A percentile compares a stretch with the other conserved stretches of the same genome.
These are phyloP conservation scores for Microcebus lehilahytsara DNA, from an alignment of 2,113 vertebrate genomes.

Conservation along the genomic window DNA sequence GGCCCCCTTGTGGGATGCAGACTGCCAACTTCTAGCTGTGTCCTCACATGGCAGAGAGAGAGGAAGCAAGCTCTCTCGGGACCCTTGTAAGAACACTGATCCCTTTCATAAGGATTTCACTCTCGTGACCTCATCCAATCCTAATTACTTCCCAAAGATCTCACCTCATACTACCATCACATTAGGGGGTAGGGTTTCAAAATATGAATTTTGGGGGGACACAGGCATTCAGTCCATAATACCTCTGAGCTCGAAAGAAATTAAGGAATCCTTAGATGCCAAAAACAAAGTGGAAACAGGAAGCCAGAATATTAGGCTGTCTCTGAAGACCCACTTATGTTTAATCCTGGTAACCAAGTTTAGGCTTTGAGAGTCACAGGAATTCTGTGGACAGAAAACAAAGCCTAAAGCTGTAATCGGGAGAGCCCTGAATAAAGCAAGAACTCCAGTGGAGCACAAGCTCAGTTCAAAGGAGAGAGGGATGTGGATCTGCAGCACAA, in stretches of 20 bases:
- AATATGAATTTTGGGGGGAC: not conserved
- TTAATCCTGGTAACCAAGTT: not conserved
- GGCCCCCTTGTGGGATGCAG: not conserved
- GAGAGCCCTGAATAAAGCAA: not conserved
- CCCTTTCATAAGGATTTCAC: not conserved
- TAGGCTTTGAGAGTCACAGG: not conserved
- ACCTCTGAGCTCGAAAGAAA: not conserved
- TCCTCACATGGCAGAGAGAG: not conserved
- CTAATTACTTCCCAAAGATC: not conserved
- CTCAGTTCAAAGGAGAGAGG: not conserved
- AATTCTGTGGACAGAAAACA: not conserved
- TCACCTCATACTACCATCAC: not conserved
- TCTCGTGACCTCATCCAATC: not conserved
- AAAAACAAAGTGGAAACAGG: not conserved
- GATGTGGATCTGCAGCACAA: not conserved
- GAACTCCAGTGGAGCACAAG: not conserved
- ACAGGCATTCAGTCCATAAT: not conserved
- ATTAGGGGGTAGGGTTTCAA: not conserved
- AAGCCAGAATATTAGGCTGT: not conserved
- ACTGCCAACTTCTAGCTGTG: not conserved
- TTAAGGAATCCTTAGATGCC: not conserved
- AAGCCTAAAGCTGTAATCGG: not conserved
- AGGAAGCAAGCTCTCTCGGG: not conserved
- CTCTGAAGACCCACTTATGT: not conserved
- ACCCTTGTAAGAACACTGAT: not conserved